These are phyloP conservation scores for Agrilus cyanescens DNA, from an alignment of 2,888 invertebrate genomes.

Conservation along the genomic window DNA sequence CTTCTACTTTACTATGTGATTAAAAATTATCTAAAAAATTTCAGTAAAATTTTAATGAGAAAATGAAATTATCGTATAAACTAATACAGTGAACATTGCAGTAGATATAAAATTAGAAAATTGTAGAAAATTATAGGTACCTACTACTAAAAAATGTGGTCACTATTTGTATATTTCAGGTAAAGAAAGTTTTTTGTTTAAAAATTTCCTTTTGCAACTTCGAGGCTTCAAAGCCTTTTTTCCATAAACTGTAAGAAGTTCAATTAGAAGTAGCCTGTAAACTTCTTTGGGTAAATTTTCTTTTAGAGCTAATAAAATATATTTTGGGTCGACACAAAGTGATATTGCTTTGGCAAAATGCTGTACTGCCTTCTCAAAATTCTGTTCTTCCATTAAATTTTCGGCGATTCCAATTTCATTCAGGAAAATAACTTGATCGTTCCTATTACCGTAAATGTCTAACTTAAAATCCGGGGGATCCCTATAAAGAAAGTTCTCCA, in stretches of 20 bases:
- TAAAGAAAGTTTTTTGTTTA: too few relatives aligned
- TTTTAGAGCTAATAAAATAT: slow-evolving; percentile 17
- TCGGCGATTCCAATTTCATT: slow-evolving; percentile 20
- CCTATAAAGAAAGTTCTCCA: neutral
- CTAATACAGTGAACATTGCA: too few relatives aligned
- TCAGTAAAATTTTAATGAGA: too few relatives aligned
- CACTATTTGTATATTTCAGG: too few relatives aligned
- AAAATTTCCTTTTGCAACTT: too few relatives aligned
- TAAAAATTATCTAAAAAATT: too few relatives aligned
- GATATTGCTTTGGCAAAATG: slow-evolving; percentile 22
- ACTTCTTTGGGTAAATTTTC: slow-evolving; percentile 14
- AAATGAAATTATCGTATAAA: too few relatives aligned
- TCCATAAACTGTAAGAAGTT: slow-evolving; percentile 14
- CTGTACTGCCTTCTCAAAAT: slow-evolving; percentile 17
- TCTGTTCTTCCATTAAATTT: slow-evolving; percentile 15
- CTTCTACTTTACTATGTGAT: too few relatives aligned
- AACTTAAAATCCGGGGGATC: too few relatives aligned
- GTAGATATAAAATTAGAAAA: too few relatives aligned
- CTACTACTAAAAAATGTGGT: too few relatives aligned
- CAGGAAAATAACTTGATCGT: slow-evolving; percentile 15
- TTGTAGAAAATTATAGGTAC: too few relatives aligned
- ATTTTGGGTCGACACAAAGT: slow-evolving; percentile 19
- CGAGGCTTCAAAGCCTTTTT: neutral
- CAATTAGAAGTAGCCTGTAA: slow-evolving; percentile 16
- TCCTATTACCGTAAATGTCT: neutral